These are phyloP conservation scores for Athrips mouffetella DNA, from an alignment of 2,888 invertebrate species.

Conservation along the genomic window DNA sequence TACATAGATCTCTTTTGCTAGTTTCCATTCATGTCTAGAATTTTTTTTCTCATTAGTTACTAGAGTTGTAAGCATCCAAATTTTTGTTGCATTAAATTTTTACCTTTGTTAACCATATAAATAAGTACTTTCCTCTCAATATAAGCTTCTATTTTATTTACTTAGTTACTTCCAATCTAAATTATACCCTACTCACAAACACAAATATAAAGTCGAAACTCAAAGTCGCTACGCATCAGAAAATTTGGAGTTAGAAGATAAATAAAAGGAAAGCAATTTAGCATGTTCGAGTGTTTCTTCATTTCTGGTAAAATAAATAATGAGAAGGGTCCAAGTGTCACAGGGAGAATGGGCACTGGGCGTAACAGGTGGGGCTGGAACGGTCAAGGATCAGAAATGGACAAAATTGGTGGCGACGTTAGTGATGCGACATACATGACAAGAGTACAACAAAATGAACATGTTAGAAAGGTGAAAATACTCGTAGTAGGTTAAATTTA, in stretches of 20 bases:
- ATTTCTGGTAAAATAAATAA: conserved; percentile 3
- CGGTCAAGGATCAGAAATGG: background rate
- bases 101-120: no score
- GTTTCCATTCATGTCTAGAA: no score
- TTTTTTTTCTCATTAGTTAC: no score
- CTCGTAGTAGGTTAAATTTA: no score
- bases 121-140: no score
- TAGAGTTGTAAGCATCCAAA: no score
- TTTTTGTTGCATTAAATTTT: no score
- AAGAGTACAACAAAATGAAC: background rate
- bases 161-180: no score
- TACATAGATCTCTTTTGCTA: no score
- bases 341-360: no score
- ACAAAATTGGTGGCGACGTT: background rate
- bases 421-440: background rate
- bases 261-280: conserved; percentile 8
- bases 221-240: background rate
- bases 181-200: background rate
- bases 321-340: background rate
- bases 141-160: no score
- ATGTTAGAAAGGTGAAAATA: no score
- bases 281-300: conserved; percentile 2
- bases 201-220: conserved; percentile 1
- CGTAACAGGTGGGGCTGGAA: conserved; percentile 2
- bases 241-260: conserved; percentile 4